A percentile compares a stretch with the other conserved stretches of the same genome.
Evolutionary conservation across 2,888 invertebrate genomes (phyloP).

Genomic region (Chorisops tibialis): DNA sequence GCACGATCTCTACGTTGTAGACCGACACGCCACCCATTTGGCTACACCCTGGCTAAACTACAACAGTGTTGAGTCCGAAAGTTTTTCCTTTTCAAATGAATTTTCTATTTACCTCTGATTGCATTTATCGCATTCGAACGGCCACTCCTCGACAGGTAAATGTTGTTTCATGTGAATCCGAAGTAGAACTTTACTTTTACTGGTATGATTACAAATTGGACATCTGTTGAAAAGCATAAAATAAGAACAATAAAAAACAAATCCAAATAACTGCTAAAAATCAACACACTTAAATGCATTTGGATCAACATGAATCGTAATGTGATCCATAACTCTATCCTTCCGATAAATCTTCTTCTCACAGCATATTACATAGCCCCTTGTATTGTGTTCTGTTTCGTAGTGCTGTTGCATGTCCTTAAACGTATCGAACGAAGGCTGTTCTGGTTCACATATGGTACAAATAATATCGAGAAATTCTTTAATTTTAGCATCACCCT

Average conservation of each 20-base stretch:
- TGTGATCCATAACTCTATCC: constrained; percentile 32
- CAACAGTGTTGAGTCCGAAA: no score
- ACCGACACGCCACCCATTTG: no score
- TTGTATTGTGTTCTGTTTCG: constrained; percentile 24
- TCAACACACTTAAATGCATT: constrained; percentile 30
- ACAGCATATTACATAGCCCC: constrained; percentile 33
- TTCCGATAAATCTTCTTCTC: constrained; percentile 33
- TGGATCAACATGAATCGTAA: constrained; percentile 32
- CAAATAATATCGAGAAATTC: constrained; percentile 32
- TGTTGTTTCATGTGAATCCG: constrained; percentile 34
- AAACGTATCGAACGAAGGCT: constrained; percentile 28
- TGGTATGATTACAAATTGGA: constrained; percentile 29
- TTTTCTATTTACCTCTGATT: constrained; percentile 26
- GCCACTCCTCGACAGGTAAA: constrained; percentile 32
- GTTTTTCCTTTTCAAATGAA: no score
- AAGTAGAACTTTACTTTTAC: constrained; percentile 32
- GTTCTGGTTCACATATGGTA: constrained; percentile 21
- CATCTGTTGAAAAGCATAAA: constrained; percentile 26
- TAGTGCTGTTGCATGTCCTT: constrained; percentile 34
- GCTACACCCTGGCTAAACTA: no score
- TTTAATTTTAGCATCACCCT: constrained; percentile 32
- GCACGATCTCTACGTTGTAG: no score
- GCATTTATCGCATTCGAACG: constrained; percentile 32
- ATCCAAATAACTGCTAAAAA: background rate
- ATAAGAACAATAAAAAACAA: background rate